Percentiles rank a stretch among this genome's conserved stretches.
Evolutionary conservation across 1,140 invertebrate genomes (phyloP).

Genomic region (Leptinotarsa undecemlineata): DNA sequence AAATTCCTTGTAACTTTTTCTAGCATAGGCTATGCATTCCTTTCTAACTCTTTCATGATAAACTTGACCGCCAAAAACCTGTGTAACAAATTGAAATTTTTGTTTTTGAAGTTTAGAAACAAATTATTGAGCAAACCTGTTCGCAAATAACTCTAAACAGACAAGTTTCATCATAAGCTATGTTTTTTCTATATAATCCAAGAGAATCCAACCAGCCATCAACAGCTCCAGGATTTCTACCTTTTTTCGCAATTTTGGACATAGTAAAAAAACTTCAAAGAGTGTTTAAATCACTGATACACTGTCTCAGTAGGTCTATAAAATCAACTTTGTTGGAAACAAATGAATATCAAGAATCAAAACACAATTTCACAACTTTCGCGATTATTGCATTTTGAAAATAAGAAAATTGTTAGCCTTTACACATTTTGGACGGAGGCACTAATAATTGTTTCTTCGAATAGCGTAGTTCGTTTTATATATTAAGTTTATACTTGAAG

Average conservation of each 20-base stretch:
- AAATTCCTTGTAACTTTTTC: slow-evolving; percentile 61
- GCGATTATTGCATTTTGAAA: no score
- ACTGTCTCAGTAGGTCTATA: no score
- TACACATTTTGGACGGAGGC: no score
- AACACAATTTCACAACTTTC: no score
- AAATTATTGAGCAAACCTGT: slow-evolving; percentile 61
- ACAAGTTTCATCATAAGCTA: slow-evolving; percentile 80
- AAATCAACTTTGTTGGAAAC: no score
- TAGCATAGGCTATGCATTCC: slow-evolving; percentile 74
- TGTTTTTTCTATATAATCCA: slow-evolving; percentile 80
- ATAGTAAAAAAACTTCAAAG: not conserved
- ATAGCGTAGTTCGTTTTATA: no score
- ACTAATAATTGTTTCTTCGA: no score
- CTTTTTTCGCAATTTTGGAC: slow-evolving; percentile 39
- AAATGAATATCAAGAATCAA: no score
- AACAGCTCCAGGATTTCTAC: slow-evolving; percentile 57
- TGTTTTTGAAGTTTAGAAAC: not conserved
- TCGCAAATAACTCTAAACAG: slow-evolving; percentile 84
- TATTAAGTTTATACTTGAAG: no score
- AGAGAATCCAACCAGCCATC: slow-evolving; percentile 78
- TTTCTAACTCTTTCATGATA: slow-evolving; percentile 73
- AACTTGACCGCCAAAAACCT: slow-evolving; percentile 75
- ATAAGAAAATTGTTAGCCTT: no score
- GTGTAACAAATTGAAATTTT: slow-evolving; percentile 14
- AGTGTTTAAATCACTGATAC: no score